Evolutionary conservation across 37 sponge, comb jelly and placozoan species (phyloP).

Genomic region (Cliona cf. orientalis): DNA sequence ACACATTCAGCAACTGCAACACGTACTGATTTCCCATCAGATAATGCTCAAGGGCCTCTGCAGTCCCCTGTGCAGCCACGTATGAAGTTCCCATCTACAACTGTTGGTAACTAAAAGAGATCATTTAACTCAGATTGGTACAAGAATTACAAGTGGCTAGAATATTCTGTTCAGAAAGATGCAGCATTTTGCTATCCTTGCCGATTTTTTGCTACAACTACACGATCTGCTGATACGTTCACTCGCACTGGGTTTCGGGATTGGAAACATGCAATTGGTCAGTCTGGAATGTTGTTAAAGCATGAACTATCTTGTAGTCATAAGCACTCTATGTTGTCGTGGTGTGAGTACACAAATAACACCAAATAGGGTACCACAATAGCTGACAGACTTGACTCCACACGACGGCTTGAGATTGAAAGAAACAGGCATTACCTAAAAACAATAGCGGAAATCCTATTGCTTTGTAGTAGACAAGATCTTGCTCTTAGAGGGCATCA

Average conservation of each 20-base stretch:
- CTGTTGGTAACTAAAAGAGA: constrained; percentile 7
- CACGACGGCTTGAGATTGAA: background rate
- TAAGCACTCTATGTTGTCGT: constrained; percentile 18
- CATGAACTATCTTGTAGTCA: constrained; percentile 30
- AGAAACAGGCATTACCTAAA: constrained; percentile 29
- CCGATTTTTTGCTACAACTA: constrained; percentile 26
- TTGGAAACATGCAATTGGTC: constrained; percentile 57
- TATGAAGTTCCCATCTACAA: constrained; percentile 30
- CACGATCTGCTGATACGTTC: constrained; percentile 16
- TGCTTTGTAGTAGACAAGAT: constrained; percentile 46
- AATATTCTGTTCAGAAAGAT: constrained; percentile 45
- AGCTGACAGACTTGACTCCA: background rate
- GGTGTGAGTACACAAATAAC: constrained; percentile 14
- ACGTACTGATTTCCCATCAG: background rate
- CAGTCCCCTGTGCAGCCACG: constrained; percentile 1
- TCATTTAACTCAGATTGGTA: constrained; percentile 44
- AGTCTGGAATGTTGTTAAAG: constrained; percentile 14
- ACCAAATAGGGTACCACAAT: background rate
- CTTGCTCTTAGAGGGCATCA: constrained; percentile 64
- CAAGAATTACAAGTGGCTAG: constrained; percentile 22
- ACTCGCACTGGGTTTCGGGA: constrained; percentile 6
- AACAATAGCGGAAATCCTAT: constrained; percentile 33
- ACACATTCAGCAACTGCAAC: background rate
- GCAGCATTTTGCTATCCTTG: constrained; percentile 56
- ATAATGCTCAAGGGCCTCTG: background rate